These are phyloP conservation scores for Drosophila sordidula DNA, from an alignment of 2,888 invertebrate species.

Conservation along the genomic window DNA sequence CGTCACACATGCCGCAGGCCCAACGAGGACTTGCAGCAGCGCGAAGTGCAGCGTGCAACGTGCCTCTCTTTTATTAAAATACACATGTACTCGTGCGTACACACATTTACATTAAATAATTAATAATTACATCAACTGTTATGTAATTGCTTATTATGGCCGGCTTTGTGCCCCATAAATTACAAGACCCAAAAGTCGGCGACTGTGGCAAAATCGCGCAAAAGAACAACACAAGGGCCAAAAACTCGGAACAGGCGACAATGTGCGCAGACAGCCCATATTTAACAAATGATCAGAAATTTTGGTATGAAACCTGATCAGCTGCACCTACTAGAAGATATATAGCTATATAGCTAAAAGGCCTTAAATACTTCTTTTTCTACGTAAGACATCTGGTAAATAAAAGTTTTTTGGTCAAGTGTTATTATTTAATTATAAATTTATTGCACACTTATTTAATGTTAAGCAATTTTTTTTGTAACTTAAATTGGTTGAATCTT, in stretches of 20 bases:
- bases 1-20: constrained; percentile 41
- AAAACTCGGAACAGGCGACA: not conserved
- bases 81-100: constrained; percentile 4
- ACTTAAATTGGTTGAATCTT: too few species aligned
- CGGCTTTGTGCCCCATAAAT: constrained; percentile 52
- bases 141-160: constrained; percentile 77
- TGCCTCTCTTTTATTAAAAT: constrained; percentile 48
- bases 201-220: not conserved
- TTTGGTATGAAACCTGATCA: too few species aligned
- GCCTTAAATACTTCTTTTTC: too few species aligned
- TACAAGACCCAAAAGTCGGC: constrained; percentile 22
- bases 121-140: constrained; percentile 78
- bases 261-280: not conserved
- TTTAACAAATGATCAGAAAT: too few species aligned
- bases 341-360: too few species aligned
- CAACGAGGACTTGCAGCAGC: constrained; percentile 1
- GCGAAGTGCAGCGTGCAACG: not conserved
- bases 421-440: too few species aligned
- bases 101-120: constrained; percentile 70
- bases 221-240: not conserved
- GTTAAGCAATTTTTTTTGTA: too few species aligned
- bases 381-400: too few species aligned
- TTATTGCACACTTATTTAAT: too few species aligned
- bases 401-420: too few species aligned
- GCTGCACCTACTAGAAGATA: too few species aligned